These are phyloP conservation scores for Alviniconcha strummeri DNA, from an alignment of 2,888 invertebrate genomes.

Conservation along the genomic window DNA sequence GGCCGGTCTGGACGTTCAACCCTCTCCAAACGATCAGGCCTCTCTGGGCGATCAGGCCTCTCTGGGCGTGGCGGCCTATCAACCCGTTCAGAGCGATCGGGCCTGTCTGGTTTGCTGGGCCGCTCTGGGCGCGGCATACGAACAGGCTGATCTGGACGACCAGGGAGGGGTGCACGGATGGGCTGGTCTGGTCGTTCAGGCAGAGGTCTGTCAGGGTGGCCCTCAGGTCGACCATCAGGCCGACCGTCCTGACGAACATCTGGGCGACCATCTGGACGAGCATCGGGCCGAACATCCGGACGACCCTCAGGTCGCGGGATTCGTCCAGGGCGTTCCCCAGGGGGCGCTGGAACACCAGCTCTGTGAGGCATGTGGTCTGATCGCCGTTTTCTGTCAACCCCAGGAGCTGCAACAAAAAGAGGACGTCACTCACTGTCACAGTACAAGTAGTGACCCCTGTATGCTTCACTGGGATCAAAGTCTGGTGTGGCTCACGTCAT, in stretches of 20 bases:
- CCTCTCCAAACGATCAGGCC: background rate
- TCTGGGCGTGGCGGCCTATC: background rate
- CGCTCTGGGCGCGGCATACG: background rate
- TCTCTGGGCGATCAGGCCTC: background rate
- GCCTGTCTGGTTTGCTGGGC: background rate
- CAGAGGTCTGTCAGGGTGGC: conserved; percentile 4
- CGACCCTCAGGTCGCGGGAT: conserved; percentile 12
- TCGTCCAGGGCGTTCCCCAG: background rate
- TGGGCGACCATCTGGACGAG: background rate
- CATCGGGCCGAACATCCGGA: background rate
- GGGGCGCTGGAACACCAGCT: background rate
- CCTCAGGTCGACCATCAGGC: conserved; percentile 2
- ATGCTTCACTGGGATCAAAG: no score
- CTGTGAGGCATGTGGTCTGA: background rate
- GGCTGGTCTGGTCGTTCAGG: background rate
- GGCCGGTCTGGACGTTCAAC: background rate
- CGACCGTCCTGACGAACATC: background rate
- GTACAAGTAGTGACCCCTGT: no score
- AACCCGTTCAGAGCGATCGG: background rate
- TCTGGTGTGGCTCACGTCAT: no score
- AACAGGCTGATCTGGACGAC: background rate
- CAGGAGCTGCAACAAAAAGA: background rate
- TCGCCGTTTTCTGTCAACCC: background rate
- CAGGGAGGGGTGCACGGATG: background rate
- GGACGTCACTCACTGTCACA: background rate